Evolutionary conservation across 2,888 invertebrate species (phyloP), one percentile per base, ranked within the genome.

Genomic region (Amphipoea lucens): DNA sequence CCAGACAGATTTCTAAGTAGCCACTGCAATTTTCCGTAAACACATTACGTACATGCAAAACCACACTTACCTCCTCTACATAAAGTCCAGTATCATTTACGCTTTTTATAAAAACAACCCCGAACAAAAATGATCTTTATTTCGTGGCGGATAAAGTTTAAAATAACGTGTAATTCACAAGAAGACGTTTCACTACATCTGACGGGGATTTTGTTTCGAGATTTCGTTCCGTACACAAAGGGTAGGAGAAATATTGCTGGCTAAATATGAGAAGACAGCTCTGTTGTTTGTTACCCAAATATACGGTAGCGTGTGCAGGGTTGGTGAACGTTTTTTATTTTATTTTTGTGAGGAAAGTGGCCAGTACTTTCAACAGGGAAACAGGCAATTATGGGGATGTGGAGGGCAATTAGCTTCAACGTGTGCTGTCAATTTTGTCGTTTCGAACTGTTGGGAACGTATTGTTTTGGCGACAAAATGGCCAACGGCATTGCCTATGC

Each of bases 231-330:
- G 84, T 74, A 90, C 86, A 90, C 92, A 93, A 91, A 92, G 91
- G 91, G 89, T 88, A 86, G 79, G 89, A 92, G 94, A 94, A 92
- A 94, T 92, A 94, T 94, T 94, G 92, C 92, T 85, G 78, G 88
- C 90, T 91, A 91, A 93, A 94, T 92, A 91, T 90, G 90, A 92
- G 87, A 85, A 90, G 93, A 93, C 93, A 92, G 91, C 82, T 85
- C 87, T 87, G 91, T 90, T 92, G 91, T 92, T 92, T 91, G 90
- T 90, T 89, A 89, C 89, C 90, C 89, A 91, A 92, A 92, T 92
- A 90, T 90, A 90, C 87, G 88, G 85, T 81, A 81, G 81, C 81
- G 79, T 81, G 85, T 68, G 54, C 72, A 91, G 92, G 91, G 91
- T 42, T 89, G 85, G 12, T 29, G 17, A 42, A 36, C 36, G 48